These are phyloP conservation scores for Chaetophractus vellerosus DNA, from an alignment of 2,797 vertebrate species.

Conservation along the genomic window DNA sequence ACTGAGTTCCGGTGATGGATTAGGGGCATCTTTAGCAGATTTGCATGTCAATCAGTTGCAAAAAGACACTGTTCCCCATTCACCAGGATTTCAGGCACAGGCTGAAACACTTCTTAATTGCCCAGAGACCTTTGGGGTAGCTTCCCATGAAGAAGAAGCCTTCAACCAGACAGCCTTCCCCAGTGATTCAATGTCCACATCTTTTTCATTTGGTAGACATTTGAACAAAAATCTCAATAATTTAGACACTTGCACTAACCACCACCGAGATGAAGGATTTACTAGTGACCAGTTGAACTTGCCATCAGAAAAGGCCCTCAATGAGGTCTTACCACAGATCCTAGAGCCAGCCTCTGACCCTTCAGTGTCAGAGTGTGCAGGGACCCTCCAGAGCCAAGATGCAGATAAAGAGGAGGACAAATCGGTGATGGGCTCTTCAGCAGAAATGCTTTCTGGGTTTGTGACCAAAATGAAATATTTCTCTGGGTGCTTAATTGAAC, in stretches of 20 bases:
- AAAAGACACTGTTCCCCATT: slow-evolving; percentile 64
- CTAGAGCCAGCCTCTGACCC: slow-evolving; percentile 59
- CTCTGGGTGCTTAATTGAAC: slow-evolving; percentile 89
- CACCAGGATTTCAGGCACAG: slow-evolving; percentile 59
- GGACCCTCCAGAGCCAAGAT: slow-evolving; percentile 84
- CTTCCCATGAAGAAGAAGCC: slow-evolving; percentile 59
- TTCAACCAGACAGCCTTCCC: slow-evolving; percentile 68
- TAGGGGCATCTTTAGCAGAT: slow-evolving; percentile 38
- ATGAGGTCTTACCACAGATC: slow-evolving; percentile 58
- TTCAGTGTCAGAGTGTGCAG: slow-evolving; percentile 37
- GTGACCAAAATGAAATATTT: slow-evolving; percentile 94
- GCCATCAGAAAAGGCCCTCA: slow-evolving; percentile 65
- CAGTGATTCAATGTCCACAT: not conserved
- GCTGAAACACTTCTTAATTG: slow-evolving; percentile 44
- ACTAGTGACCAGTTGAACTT: slow-evolving; percentile 68
- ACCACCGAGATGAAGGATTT: slow-evolving; percentile 68
- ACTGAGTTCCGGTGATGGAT: not conserved
- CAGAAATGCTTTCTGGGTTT: slow-evolving; percentile 94
- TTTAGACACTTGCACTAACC: slow-evolving; percentile 61
- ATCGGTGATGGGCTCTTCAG: slow-evolving; percentile 91
- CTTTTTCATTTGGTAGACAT: slow-evolving; percentile 43
- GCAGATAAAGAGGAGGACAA: slow-evolving; percentile 90
- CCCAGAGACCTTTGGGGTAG: not conserved
- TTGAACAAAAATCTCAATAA: slow-evolving; percentile 71
- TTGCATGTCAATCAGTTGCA: slow-evolving; percentile 67